phyloP scores from a whole-genome alignment of 2,113 vertebrate species.

The Petromus typicus region DNA sequence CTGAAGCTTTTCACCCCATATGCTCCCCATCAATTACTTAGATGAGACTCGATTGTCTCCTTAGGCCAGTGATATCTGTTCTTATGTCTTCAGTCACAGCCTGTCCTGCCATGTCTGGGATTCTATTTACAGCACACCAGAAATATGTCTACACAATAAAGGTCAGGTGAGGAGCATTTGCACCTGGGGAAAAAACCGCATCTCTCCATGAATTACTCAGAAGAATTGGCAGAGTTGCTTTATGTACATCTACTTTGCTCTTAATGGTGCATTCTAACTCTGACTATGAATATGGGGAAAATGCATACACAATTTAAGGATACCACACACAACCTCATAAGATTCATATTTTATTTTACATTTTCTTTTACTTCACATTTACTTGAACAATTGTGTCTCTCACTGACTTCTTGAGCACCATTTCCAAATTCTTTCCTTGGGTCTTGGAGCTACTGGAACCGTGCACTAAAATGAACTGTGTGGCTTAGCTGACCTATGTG shows the following conservation, averaged over 20 bases:
- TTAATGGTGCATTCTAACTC: neutral
- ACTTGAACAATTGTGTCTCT: neutral
- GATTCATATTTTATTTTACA: neutral
- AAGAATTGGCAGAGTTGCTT: neutral
- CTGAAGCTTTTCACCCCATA: neutral
- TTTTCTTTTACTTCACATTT: neutral
- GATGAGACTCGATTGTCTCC: neutral
- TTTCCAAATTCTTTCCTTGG: neutral
- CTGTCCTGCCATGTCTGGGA: neutral
- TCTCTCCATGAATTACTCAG: neutral
- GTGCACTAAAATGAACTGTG: neutral
- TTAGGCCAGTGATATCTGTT: neutral
- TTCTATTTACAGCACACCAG: neutral
- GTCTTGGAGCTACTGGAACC: neutral
- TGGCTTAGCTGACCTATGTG: neutral
- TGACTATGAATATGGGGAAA: neutral
- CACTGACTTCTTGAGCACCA: neutral
- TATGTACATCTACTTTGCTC: neutral
- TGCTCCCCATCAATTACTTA: neutral
- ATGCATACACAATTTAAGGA: neutral
- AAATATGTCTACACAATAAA: neutral
- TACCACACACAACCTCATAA: neutral
- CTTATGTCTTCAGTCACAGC: neutral
- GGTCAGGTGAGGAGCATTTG: neutral
- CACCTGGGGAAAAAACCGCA: neutral